Evolutionary conservation across 1,140 invertebrate species (phyloP).

Genomic region (Leptonema lineaticorne): DNA sequence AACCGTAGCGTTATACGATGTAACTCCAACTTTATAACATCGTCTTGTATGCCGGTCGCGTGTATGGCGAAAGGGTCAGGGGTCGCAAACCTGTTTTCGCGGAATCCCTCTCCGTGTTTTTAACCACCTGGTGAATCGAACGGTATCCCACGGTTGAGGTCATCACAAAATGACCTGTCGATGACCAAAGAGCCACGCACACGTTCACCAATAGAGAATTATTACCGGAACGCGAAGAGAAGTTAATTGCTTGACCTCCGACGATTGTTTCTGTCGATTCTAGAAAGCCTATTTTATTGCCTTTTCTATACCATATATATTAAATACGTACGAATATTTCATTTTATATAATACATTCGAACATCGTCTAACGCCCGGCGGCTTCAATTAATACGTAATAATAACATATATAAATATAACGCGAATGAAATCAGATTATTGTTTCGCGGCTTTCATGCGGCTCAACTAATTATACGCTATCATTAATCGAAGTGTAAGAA

Average conservation of each 20-base stretch:
- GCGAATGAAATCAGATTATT: too few species aligned
- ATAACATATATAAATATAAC: too few species aligned
- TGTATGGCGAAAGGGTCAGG: slow-evolving; percentile 1
- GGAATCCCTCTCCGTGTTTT: not conserved
- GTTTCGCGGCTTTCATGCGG: too few species aligned
- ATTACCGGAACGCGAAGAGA: not conserved
- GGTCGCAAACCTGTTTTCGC: slow-evolving; percentile 5
- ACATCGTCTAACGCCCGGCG: not conserved
- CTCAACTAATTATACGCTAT: too few species aligned
- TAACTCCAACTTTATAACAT: too few species aligned
- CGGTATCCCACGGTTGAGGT: slow-evolving; percentile 2
- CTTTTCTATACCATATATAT: not conserved
- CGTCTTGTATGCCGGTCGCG: not conserved
- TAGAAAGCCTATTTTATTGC: not conserved
- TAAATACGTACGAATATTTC: not conserved
- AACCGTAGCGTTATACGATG: too few species aligned
- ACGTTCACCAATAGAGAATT: not conserved
- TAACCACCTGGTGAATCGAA: not conserved
- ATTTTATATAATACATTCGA: not conserved
- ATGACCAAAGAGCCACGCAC: not conserved
- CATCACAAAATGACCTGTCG: not conserved
- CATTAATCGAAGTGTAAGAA: too few species aligned
- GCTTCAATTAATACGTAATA: not conserved
- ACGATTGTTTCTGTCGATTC: slow-evolving; percentile 3
- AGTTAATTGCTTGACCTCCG: slow-evolving; percentile 13